Conservation (phyloP, 2,797 vertebrate species). For the Diglossa cyanea region DNA sequence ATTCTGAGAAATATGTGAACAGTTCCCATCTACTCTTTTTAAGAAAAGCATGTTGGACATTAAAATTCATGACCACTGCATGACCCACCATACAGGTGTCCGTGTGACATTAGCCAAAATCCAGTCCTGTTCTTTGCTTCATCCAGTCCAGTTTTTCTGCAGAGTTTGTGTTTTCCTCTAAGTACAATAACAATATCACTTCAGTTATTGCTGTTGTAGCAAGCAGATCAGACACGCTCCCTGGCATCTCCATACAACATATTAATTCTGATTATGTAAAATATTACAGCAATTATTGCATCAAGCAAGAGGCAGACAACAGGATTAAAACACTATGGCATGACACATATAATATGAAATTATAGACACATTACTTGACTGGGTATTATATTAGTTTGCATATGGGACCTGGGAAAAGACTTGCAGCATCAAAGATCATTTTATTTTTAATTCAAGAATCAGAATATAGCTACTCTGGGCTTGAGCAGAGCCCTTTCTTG, state of each 20-base stretch:
- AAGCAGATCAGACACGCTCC: neutral
- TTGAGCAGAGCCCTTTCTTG: neutral
- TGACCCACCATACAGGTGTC: neutral
- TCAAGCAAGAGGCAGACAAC: neutral
- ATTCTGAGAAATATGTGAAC: neutral
- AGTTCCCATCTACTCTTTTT: neutral
- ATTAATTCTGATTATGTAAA: slow-evolving; percentile 21
- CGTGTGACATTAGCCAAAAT: neutral
- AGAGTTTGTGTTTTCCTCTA: neutral
- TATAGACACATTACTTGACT: neutral
- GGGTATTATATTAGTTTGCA: neutral
- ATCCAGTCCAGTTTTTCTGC: slow-evolving; percentile 17
- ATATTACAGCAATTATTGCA: neutral
- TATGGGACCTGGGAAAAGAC: neutral
- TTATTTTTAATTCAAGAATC: neutral
- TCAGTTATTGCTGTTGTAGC: neutral
- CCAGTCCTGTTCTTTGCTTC: neutral
- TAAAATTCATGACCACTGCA: neutral
- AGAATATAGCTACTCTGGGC: neutral
- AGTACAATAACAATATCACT: neutral
- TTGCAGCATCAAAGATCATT: neutral
- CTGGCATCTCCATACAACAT: neutral
- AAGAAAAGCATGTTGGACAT: neutral
- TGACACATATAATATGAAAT: neutral
- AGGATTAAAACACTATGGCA: neutral